Evolutionary conservation across 2,113 vertebrate genomes (phyloP), one percentile per base, ranked within the genome.

Genomic region (Sorex fumeus): DNA sequence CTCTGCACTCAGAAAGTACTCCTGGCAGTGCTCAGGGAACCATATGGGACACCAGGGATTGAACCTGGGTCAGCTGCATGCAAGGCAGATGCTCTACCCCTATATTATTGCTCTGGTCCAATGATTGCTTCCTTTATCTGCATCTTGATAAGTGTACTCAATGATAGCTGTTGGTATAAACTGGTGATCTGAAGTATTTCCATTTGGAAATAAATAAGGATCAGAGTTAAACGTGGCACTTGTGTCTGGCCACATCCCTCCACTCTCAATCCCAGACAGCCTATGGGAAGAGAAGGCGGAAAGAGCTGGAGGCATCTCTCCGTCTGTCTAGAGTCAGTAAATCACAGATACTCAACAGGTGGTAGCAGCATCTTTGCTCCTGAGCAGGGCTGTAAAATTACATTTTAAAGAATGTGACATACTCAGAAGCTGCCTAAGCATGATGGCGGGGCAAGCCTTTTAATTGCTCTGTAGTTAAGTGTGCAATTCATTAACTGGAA

Each of bases 181-280:
- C 45, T n/a, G 6, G n/a, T 28, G 11, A 72, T 67, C 32, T 25
- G 43, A 89, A 86, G 67, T 72, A 25, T n/a, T 67, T 83, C 78
- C 64, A 77, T 64, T 60, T 83, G 75, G 76, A 96, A 95, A 91
- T 64, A 90, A 80, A 87, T 15, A 27, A 34, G 87, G 47, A 36
- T 75, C 47, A 28, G 91, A 69, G 28, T 83, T 78, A 91, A 67
- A 32, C 16, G 40, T 1, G 19, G 40, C 87, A 30, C 28, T 45
- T 21, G 9, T 3, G 36, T 60, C 9, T 1, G 32, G 57, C 69
- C 43, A 34, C 23, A 23, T 72, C 36, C 13, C 45, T 32, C 8
- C 32, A 34, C n/a, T 71, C 53, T 53, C 75, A 8, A 67, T 81
- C 53, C 72, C 19, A 66, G 90, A 47, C 13, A 19, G 32, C 12